Base-by-base conservation (phyloP, 2,113 vertebrate species). In the Blennius ocellaris region DNA sequence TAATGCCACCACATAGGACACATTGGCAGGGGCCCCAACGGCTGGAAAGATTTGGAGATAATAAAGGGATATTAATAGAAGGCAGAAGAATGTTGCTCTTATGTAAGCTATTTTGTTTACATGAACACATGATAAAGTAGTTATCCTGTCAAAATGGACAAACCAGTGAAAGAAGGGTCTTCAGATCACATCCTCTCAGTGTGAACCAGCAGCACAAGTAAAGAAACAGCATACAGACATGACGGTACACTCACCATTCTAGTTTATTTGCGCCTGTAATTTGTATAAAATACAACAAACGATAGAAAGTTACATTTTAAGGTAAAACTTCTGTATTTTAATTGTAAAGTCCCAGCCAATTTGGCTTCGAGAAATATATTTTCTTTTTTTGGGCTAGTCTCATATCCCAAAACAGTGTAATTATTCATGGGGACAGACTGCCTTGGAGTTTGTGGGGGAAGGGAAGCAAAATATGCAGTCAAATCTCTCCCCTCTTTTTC, bases 41-140 rank as follows among this genome's bases (percentile, higher is more conserved):
- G 55, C 62, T 84, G 68, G 72, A 86, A 67, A 65, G 88, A 86
- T 88, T 89, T 81, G 55, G 69, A 81, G 85, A 83, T 74, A 84
- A 88, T 43, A 66, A 50, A 45, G 52, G 55, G 78, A 64, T 85
- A 85, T 83, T 80, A 80, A 83, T 84, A 82, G 86, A 82, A 78
- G 73, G 38, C 58, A 44, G 12, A 80, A n/a, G 74, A 87, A 87
- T 77, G 62, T 16, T 73, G 56, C 53, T 72, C 57, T 83, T 81
- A 78, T 74, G 57, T 63, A 82, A 85, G 73, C 12, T 12, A 55
- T 11, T 61, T 67, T 82, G 78, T 81, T 85, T 73, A 81, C 41
- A 60, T 66, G 44, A 74, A 80, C 82, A 82, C 52, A 79, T 14
- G 81, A 38, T 17, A 68, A 63, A 73, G 55, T 40, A 30, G 43